These are phyloP conservation scores for Puma concolor DNA, from an alignment of 2,113 vertebrate genomes.

Conservation along the genomic window DNA sequence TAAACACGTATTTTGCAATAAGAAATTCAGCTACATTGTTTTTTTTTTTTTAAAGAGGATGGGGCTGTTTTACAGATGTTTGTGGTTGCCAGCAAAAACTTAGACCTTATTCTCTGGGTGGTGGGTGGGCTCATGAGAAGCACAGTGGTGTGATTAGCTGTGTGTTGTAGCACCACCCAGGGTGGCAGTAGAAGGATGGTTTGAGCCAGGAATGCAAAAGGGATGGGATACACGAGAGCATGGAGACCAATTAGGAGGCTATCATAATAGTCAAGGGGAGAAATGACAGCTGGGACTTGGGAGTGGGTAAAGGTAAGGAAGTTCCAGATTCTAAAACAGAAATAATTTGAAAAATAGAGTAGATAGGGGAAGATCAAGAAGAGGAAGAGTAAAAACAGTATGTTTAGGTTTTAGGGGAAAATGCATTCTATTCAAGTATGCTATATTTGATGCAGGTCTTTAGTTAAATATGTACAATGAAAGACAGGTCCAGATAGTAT, in stretches of 20 bases:
- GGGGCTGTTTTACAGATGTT: background rate
- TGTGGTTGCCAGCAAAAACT: background rate
- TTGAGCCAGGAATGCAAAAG: background rate
- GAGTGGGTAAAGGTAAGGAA: background rate
- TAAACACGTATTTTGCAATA: background rate
- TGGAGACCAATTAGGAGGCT: background rate
- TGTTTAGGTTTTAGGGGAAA: background rate
- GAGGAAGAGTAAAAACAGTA: background rate
- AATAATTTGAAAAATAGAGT: background rate
- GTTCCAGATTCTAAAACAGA: background rate
- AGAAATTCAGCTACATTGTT: background rate
- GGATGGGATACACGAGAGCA: background rate
- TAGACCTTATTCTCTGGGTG: background rate
- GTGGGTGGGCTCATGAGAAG: accelerated
- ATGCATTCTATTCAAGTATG: background rate
- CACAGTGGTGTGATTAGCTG: background rate
- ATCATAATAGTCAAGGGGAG: background rate
- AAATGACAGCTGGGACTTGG: background rate
- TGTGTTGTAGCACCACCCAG: accelerated
- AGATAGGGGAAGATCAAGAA: background rate
- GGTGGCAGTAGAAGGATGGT: background rate
- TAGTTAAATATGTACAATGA: background rate
- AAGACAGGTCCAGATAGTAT: background rate
- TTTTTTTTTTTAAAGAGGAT: background rate
- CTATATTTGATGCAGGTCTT: background rate